phyloP scores from a whole-genome alignment of 35 echinoderm and acorn worm species.

The Ophiothrix spiculata region DNA sequence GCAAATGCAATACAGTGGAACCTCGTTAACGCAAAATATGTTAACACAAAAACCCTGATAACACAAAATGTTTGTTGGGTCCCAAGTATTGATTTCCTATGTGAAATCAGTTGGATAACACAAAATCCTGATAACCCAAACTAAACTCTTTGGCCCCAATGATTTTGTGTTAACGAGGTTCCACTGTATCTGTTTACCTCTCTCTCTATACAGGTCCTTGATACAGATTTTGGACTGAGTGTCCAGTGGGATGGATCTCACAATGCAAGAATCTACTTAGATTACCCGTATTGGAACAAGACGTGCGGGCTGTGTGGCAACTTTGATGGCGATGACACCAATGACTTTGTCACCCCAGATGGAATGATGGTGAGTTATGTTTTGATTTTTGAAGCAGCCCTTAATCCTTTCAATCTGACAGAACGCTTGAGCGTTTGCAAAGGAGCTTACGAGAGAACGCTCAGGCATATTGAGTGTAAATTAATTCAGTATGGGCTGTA shows the following conservation, averaged over 20 bases:
- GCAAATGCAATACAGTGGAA: too few species aligned
- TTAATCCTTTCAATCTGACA: too few species aligned
- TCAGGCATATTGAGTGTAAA: too few species aligned
- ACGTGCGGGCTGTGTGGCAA: conserved; percentile 81
- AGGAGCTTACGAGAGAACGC: too few species aligned
- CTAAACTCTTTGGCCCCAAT: not conserved
- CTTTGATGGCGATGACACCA: conserved; percentile 61
- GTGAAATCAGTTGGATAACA: not conserved
- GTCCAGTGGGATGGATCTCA: conserved; percentile 53
- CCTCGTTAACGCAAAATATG: too few species aligned
- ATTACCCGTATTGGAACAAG: conserved; percentile 36
- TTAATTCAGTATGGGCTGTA: too few species aligned
- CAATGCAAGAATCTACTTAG: conserved; percentile 48
- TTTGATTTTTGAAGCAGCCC: too few species aligned
- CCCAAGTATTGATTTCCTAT: not conserved
- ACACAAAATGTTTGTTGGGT: not conserved
- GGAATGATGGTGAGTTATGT: conserved; percentile 37
- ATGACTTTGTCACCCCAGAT: conserved; percentile 64
- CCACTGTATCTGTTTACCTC: not conserved
- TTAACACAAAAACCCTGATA: too few species aligned
- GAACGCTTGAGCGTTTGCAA: too few species aligned
- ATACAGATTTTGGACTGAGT: conserved; percentile 43
- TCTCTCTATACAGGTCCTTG: not conserved
- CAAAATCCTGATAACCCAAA: not conserved
- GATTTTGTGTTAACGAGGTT: not conserved